Evolutionary conservation across 2,797 vertebrate genomes (phyloP), one percentile per base, ranked within the genome.

Genomic region (Arnoldichthys spilopterus): DNA sequence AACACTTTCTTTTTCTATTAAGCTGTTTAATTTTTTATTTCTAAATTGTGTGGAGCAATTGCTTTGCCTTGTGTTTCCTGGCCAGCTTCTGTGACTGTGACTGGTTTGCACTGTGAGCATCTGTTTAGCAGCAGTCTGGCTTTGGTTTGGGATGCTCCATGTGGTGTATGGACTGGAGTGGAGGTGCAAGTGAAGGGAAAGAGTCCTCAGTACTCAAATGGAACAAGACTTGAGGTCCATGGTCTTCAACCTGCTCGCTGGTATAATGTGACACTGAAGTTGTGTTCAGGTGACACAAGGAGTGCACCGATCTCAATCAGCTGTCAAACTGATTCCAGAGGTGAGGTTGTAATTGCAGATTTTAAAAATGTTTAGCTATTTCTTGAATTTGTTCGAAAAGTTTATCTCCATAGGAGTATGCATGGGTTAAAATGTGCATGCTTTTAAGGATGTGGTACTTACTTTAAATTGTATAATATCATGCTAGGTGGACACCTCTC

Each of bases 301-400:
- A 79, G 76, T 58, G 54, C 30, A 2, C 72, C 81, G 15, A 61
- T 61, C 7, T 72, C 77, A 18, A 62, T 79, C 67, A 72, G 24
- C 8, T 82, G 81, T 79, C 47, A 76, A 22, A 61, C 81, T 40
- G 77, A 82, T 61, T 40, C 72, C 15, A 76, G 40, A 79, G 81
- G 81, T 82, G 45, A 78, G 66, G 83, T 7, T 59, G 30, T 63
- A 4, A 11, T n/a, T 24, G 2, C 8, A 64, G 1, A 8, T 37
- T 20, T 12, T 9, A 11, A 5, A 64, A 64, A 22, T 22, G 59
- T 61, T 28, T 9, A 61, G 3, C 28, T 61, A 12, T 15, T 15
- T 26, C 7, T 26, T 54, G 6, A 8, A 8, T 54, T n/a, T 20
- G 5, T 11, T 15, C 13, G 13, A 54, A 11, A 54, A 54, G 2